phyloP scores from a whole-genome alignment of 2,113 vertebrate genomes.

The Cathartes aura region DNA sequence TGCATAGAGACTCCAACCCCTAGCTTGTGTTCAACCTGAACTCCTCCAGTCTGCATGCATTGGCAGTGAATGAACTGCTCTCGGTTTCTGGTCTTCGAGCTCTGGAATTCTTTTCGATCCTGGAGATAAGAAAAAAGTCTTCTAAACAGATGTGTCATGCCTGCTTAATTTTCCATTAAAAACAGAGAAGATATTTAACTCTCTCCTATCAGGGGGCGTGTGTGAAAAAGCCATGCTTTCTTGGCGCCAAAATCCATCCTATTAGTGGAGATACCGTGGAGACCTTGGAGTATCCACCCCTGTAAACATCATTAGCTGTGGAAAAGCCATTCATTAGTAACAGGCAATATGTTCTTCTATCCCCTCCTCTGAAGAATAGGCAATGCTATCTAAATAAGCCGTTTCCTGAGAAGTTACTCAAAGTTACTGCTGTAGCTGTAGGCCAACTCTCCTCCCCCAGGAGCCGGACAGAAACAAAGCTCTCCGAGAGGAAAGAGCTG shows the following conservation, averaged over 20 bases:
- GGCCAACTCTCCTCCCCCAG: slow-evolving; percentile 52
- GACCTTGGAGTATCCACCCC: neutral
- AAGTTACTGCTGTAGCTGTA: slow-evolving; percentile 38
- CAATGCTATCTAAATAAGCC: slow-evolving; percentile 68
- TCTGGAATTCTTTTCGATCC: slow-evolving; percentile 59
- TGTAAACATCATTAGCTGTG: slow-evolving; percentile 33
- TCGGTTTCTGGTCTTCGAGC: slow-evolving; percentile 24
- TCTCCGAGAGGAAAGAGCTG: neutral
- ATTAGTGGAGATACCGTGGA: neutral
- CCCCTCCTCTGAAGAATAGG: slow-evolving; percentile 29
- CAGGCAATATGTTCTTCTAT: slow-evolving; percentile 27
- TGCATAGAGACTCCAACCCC: neutral
- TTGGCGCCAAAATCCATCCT: neutral
- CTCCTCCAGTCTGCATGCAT: neutral
- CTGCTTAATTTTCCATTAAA: slow-evolving; percentile 57
- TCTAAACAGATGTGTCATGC: slow-evolving; percentile 61
- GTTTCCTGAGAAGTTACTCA: slow-evolving; percentile 68
- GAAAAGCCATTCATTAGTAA: slow-evolving; percentile 54
- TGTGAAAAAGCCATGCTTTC: neutral
- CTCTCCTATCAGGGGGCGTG: neutral
- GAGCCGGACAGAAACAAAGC: neutral
- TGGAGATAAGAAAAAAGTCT: slow-evolving; percentile 53
- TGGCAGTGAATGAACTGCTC: slow-evolving; percentile 43
- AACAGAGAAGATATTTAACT: slow-evolving; percentile 36
- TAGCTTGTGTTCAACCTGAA: slow-evolving; percentile 33